phyloP scores from a whole-genome alignment of 2,113 vertebrate genomes.

The Microtus pennsylvanicus region DNA sequence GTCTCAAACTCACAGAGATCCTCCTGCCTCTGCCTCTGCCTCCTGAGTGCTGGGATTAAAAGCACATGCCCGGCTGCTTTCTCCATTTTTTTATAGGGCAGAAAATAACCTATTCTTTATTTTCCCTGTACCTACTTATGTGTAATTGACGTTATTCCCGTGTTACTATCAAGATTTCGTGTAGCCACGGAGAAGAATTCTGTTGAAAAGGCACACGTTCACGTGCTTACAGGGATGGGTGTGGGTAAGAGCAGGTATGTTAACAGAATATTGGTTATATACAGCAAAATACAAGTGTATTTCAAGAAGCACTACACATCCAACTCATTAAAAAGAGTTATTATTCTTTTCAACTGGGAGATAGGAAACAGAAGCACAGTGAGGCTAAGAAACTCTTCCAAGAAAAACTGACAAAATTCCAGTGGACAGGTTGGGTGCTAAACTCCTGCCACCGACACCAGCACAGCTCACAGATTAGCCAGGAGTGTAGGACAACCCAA shows the following conservation, averaged over 20 bases:
- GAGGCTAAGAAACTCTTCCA: neutral
- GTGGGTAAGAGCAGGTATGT: neutral
- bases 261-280: neutral
- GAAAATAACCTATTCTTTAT: neutral
- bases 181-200: neutral
- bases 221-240: neutral
- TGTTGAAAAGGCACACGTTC: neutral
- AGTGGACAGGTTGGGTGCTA: neutral
- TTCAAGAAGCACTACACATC: neutral
- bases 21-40: neutral
- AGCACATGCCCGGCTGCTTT: fast-evolving
- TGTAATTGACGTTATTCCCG: neutral
- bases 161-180: neutral
- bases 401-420: neutral
- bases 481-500: neutral
- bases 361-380: neutral
- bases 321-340: neutral
- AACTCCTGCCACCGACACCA: neutral
- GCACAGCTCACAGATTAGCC: neutral
- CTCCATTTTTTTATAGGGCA: neutral
- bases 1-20: neutral
- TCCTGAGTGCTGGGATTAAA: neutral
- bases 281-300: neutral
- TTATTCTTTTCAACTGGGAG: neutral
- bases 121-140: neutral